phyloP scores from a whole-genome alignment of 30 jellyfish, hydroid and myxozoan species.

The Pseudorhiza aurosa region DNA sequence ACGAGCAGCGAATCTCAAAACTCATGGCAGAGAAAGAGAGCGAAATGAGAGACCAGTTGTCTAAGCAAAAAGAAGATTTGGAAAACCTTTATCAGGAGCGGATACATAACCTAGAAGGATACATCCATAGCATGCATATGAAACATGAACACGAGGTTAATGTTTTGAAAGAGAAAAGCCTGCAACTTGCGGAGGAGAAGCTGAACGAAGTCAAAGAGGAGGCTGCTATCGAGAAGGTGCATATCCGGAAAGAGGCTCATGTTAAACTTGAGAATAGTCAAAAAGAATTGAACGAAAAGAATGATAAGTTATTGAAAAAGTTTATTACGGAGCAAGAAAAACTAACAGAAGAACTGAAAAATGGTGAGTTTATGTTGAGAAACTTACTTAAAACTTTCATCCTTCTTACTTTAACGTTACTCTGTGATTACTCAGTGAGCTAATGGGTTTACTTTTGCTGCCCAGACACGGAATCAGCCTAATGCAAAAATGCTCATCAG shows the following conservation, averaged over 20 bases:
- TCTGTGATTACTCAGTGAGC: no score
- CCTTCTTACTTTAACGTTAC: no score
- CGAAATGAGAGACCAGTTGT: constrained; percentile 12
- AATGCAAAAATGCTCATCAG: no score
- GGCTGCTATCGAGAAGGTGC: constrained; percentile 42
- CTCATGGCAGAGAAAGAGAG: constrained; percentile 43
- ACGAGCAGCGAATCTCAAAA: constrained; percentile 12
- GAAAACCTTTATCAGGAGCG: constrained; percentile 33
- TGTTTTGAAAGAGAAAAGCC: constrained; percentile 21
- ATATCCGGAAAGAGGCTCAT: constrained; percentile 28
- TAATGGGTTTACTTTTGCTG: not conserved
- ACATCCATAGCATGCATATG: constrained; percentile 19
- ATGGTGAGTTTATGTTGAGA: constrained; percentile 44
- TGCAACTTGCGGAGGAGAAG: constrained; percentile 47
- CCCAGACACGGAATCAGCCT: no score
- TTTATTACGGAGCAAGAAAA: constrained; percentile 44
- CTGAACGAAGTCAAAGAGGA: constrained; percentile 36
- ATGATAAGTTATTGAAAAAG: constrained; percentile 41
- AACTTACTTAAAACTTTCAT: not conserved
- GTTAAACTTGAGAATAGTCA: constrained; percentile 11
- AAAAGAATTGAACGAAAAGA: constrained; percentile 8
- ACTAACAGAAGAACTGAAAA: constrained; percentile 24
- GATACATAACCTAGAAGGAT: constrained; percentile 32
- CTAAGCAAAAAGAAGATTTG: constrained; percentile 38
- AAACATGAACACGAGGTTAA: constrained; percentile 19